Evolutionary conservation across 2,797 vertebrate genomes (phyloP), one percentile per base, ranked within the genome.

Genomic region (Tadarida brasiliensis): DNA sequence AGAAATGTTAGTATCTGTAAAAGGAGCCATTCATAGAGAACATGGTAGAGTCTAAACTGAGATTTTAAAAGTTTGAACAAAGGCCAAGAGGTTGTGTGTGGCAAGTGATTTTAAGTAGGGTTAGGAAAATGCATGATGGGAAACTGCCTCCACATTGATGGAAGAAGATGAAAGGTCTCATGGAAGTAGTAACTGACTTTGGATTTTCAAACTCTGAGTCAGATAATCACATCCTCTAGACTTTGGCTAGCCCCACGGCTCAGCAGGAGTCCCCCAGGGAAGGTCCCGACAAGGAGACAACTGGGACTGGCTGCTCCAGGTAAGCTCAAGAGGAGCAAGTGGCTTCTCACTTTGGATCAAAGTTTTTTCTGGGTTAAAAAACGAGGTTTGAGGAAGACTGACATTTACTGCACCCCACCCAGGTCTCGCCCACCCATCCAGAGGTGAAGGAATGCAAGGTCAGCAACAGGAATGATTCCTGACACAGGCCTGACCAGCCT

Each of bases 401-500:
- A 35, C 35, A 47, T 17, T 39, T 2, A 81, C n/a, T 6, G 51
- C 2, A 22, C 54, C n/a, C 10, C 22, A 59, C 67, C 51, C 9
- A 70, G 35, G 16, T 7, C 82, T 39, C 33, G 59, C 24, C 44
- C 8, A 15, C 35, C 35, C 10, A 3, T 24, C 39, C 14, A 20
- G 80, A 84, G 54, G 10, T 10, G 7, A 89, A 49, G 7, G 17
- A 19, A 12, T 1, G 14, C 22, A 9, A n/a, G 11, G 11, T 19
- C 20, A 24, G 20, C 4, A 4, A 20, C 1, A 51, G 68, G 28
- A 7, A n/a, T 0, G 3, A 67, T 3, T n/a, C 71, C 76, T 54
- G 24, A 20, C 0, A 0, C 1, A 9, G 65, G 3, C 30, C 70
- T 47, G 22, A 16, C 2, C 47, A 61, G 20, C 14, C 14, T 24